Base-by-base conservation (phyloP, 2,113 vertebrate genomes). In the Actenoides lindsayi region DNA sequence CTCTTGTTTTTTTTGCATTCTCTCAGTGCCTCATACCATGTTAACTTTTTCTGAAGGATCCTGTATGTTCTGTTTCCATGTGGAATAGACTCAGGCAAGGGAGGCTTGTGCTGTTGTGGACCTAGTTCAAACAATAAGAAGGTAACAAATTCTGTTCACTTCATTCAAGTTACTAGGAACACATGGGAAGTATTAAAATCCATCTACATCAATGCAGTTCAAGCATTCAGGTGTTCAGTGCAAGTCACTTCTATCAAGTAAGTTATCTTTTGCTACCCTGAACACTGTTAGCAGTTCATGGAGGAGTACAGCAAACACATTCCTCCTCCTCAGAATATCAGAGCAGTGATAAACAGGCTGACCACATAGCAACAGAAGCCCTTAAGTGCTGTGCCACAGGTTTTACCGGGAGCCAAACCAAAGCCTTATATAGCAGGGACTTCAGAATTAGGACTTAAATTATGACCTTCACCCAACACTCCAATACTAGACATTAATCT, bases 21-120 rank as follows among this genome's bases (percentile, higher is more conserved):
- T 50, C 97, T 97, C 91, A 99, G 23, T 3, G 99, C 99, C 83
- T 99, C 97, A 78, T 98, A 98, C 99, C 99, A 99, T 0, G 62
- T 99, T 74, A 99, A 24, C 78, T 97, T 98, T 69, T 90, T 98
- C 81, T 98, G 97, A 79, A 99, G 88, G 35, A 99, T 93, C 83
- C 94, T 97, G 88, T 99, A 99, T 9, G 95, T 97, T 37, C 97
- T 93, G 90, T 97, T 98, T 74, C 97, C 97, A 53, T 98, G 98
- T 4, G 83, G 80, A 64, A 98, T 96, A 33, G 96, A 94, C 17
- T 98, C 91, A 2, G 93, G 92, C 79, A 98, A 65, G 1, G 98
- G 98, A 73, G 89, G 90, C 53, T 97, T 98, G 96, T 98, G 98
- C 57, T 99, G 93, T 5, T 84, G 94, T 27, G 90, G 63, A 21